Percentiles rank a stretch among this genome's conserved stretches.
Conservation (phyloP, 2,797 vertebrate genomes). For the Pelodytes ibericus region DNA sequence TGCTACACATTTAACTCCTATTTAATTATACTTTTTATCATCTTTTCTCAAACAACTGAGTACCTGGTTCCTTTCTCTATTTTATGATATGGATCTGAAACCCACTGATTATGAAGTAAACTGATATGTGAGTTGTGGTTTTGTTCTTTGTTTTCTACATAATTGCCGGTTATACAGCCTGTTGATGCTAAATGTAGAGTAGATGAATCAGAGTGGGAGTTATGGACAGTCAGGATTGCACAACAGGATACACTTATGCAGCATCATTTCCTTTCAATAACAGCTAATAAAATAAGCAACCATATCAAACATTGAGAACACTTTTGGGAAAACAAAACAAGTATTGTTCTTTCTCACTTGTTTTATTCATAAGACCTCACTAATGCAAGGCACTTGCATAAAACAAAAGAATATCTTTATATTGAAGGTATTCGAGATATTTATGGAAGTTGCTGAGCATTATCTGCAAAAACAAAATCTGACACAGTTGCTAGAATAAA, state of each 20-base stretch:
- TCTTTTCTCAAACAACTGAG: constrained; percentile 30
- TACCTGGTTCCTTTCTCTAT: constrained; percentile 10
- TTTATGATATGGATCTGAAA: constrained; percentile 20
- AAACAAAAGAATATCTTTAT: neutral
- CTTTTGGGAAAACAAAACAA: neutral
- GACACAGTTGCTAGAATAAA: neutral
- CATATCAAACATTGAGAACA: neutral
- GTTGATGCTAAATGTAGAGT: constrained; percentile 2
- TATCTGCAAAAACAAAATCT: neutral
- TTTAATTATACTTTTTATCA: constrained; percentile 44
- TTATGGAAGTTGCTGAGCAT: neutral
- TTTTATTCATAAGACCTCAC: neutral
- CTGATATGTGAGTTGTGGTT: constrained; percentile 26
- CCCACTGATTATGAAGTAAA: constrained; percentile 37
- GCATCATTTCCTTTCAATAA: neutral
- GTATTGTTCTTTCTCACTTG: neutral
- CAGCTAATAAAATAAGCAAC: constrained; percentile 14
- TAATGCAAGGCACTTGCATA: neutral
- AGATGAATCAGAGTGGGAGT: constrained; percentile 25
- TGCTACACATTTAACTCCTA: neutral
- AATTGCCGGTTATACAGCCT: constrained; percentile 23
- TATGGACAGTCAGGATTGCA: neutral
- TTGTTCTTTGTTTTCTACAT: constrained; percentile 1
- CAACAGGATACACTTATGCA: neutral
- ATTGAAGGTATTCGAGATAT: neutral